A percentile compares a stretch with the other conserved stretches of the same genome.
Conservation (phyloP, 1,140 invertebrate species). For the Ceratoteleas bidentatus region DNA sequence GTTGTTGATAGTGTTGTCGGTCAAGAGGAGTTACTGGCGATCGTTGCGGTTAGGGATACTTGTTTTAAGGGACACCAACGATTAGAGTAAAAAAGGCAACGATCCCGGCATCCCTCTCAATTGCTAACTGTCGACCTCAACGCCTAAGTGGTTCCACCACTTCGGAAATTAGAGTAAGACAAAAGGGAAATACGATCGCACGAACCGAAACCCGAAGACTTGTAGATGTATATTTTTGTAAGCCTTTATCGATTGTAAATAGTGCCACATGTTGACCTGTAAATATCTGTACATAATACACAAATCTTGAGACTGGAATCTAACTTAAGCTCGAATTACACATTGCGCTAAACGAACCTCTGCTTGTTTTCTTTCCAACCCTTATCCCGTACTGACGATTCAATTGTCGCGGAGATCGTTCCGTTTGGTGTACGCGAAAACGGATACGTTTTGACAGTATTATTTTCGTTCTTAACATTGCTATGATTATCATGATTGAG, state of each 20-base stretch:
- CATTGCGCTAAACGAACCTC: not conserved
- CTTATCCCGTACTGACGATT: not conserved
- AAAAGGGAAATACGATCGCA: conserved; percentile 44
- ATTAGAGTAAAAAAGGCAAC: too few relatives aligned
- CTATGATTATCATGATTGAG: conserved; percentile 63
- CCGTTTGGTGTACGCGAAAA: conserved; percentile 53
- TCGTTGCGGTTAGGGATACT: too few relatives aligned
- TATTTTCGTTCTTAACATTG: conserved; percentile 62
- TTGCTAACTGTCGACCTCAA: too few relatives aligned
- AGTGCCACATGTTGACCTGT: conserved; percentile 22
- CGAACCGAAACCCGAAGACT: conserved; percentile 34
- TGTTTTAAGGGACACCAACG: too few relatives aligned
- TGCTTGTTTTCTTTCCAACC: not conserved
- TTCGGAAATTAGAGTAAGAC: conserved; percentile 48
- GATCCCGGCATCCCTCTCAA: too few relatives aligned
- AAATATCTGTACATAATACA: conserved; percentile 50
- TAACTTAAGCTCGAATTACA: conserved; percentile 42
- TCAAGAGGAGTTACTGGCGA: too few relatives aligned
- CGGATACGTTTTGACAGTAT: conserved; percentile 56
- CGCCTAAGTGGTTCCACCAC: too few relatives aligned
- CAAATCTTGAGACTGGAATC: conserved; percentile 46
- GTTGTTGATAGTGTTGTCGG: too few relatives aligned
- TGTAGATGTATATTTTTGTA: conserved; percentile 40
- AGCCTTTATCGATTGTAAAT: conserved; percentile 37
- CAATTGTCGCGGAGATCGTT: conserved; percentile 34